Evolutionary conservation across 2,113 vertebrate species (phyloP), one percentile per base, ranked within the genome.

Genomic region (Acrocephalus kingi): DNA sequence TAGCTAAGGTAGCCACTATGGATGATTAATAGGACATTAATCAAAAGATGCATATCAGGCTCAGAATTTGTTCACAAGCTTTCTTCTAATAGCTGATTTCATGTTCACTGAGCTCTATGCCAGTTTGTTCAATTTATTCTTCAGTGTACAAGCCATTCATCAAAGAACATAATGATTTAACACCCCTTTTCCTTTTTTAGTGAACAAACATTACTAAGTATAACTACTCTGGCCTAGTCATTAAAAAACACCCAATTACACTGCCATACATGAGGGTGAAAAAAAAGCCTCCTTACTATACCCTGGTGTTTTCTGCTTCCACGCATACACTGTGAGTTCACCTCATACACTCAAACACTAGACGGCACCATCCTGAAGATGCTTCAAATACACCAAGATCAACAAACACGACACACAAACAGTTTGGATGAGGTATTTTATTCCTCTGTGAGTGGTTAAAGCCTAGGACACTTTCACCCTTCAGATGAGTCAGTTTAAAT

Each of bases 31-130:
- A 98, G 98, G 98, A 97, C 98, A 98, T 99, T 99, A 99, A 99
- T 99, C 99, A 99, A 98, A 98, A 98, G 98, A 99, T 99, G 98
- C 98, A 99, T 99, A 99, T 99, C 98, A 97, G 98, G 97, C 97
- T 98, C 96, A 98, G 98, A 98, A 98, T 99, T 98, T 99, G 98
- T 98, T 99, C 98, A 98, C 98, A 98, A 98, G 98, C 98, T 98
- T 98, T 98, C 97, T 98, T 98, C 98, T 99, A 99, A 99, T 98
- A 98, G 98, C 98, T 98, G 98, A 98, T 98, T 98, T 98, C 98
- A 98, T 98, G 98, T 99, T 98, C 98, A 98, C 97, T 98, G 98
- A 98, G 98, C 97, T 98, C 97, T 97, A 93, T 98, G 97, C 98
- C 98, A 98, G 98, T 98, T 98, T 98, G 98, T 98, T 98, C 98